Conservation (phyloP, 2,888 invertebrate species). For the Lasioglossum marginatum region DNA sequence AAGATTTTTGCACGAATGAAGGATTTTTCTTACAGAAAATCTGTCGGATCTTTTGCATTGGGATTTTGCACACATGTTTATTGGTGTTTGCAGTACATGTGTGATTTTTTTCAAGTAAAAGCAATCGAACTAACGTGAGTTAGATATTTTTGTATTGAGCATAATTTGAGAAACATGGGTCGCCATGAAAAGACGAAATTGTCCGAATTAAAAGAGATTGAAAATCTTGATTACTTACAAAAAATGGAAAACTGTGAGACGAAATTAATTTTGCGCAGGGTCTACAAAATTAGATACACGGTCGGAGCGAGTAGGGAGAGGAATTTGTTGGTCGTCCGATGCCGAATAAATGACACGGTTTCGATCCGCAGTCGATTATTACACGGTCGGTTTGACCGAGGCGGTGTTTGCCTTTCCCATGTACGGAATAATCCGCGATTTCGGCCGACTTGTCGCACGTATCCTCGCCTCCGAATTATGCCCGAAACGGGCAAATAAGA, state of each 20-base stretch:
- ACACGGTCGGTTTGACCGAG: constrained; percentile 37
- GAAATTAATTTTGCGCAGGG: neutral
- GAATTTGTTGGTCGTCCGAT: constrained; percentile 13
- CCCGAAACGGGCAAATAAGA: constrained; percentile 54
- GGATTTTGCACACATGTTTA: too few species aligned
- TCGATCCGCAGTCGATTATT: constrained; percentile 44
- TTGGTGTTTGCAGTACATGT: too few species aligned
- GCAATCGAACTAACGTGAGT: too few species aligned
- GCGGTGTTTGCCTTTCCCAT: constrained; percentile 69
- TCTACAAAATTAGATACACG: neutral
- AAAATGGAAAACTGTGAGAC: neutral
- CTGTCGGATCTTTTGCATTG: neutral
- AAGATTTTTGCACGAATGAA: too few species aligned
- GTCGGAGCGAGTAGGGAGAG: neutral
- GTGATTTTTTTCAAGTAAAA: too few species aligned
- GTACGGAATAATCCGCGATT: constrained; percentile 61
- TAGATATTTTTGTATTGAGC: too few species aligned
- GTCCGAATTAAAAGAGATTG: neutral
- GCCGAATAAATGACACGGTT: constrained; percentile 42
- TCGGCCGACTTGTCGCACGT: constrained; percentile 52
- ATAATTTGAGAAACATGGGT: too few species aligned
- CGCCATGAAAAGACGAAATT: too few species aligned
- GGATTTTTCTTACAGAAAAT: neutral
- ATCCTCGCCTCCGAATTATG: constrained; percentile 53
- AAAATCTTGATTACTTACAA: neutral